Percentiles rank a stretch among this genome's conserved stretches.
phyloP scores from a whole-genome alignment of 1,140 invertebrate species.

The honey bee (Apis mellifera) region Amel_HAv3.1 CM009937.2:5499501-5500000 shows the following conservation, averaged over 20 bases:
- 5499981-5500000: too few relatives aligned
- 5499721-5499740: background rate
- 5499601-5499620: constrained; percentile 3
- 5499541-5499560: constrained; percentile 1
- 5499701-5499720: background rate
- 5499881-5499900: too few relatives aligned
- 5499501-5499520: constrained; percentile 67
- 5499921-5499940: too few relatives aligned
- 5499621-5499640: constrained; percentile 8
- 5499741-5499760: background rate
- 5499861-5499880: too few relatives aligned
- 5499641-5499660: constrained; percentile 16
- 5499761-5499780: too few relatives aligned
- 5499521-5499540: background rate
- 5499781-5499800: background rate
- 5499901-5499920: too few relatives aligned
- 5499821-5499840: too few relatives aligned
- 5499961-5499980: too few relatives aligned
- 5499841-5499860: too few relatives aligned
- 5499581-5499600: background rate
- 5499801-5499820: background rate
- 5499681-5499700: background rate
- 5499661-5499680: constrained; percentile 21
- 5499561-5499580: constrained; percentile 18
- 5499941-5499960: too few relatives aligned